Evolutionary conservation across 2,888 invertebrate species (phyloP).

Genomic region (Microctonus hyperodae): DNA sequence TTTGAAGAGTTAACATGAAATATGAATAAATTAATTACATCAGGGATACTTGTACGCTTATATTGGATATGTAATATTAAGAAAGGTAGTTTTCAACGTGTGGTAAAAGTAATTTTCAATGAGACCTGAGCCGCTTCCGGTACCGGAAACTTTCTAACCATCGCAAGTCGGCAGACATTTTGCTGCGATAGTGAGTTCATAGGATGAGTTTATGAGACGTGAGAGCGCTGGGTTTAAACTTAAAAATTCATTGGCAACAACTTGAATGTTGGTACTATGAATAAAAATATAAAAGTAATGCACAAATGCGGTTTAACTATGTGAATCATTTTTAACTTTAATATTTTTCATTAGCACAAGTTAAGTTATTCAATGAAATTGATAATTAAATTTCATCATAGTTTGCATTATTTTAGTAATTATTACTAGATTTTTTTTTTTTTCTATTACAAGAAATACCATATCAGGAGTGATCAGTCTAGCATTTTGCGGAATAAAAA

Average conservation of each 20-base stretch:
- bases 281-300: constrained; percentile 4
- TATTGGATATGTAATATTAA: not conserved
- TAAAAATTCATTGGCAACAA: constrained; percentile 46
- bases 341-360: constrained; percentile 37
- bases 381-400: not conserved
- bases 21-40: constrained; percentile 40
- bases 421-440: not conserved
- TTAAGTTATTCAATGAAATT: constrained; percentile 33
- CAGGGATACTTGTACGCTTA: constrained; percentile 24
- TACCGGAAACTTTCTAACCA: constrained; percentile 34
- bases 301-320: constrained; percentile 8
- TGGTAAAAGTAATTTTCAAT: constrained; percentile 44
- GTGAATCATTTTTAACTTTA: constrained; percentile 20
- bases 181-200: not conserved
- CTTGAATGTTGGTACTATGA: constrained; percentile 24
- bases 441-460: too few species aligned
- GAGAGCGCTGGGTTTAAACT: constrained; percentile 39
- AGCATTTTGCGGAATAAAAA: too few species aligned
- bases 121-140: constrained; percentile 37
- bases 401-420: not conserved
- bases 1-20: not conserved
- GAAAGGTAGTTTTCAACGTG: constrained; percentile 33
- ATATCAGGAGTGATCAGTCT: too few species aligned
- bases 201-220: constrained; percentile 24
- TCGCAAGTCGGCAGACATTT: constrained; percentile 17